Conservation (phyloP, 2,797 vertebrate genomes). For the Vireo griseus region DNA sequence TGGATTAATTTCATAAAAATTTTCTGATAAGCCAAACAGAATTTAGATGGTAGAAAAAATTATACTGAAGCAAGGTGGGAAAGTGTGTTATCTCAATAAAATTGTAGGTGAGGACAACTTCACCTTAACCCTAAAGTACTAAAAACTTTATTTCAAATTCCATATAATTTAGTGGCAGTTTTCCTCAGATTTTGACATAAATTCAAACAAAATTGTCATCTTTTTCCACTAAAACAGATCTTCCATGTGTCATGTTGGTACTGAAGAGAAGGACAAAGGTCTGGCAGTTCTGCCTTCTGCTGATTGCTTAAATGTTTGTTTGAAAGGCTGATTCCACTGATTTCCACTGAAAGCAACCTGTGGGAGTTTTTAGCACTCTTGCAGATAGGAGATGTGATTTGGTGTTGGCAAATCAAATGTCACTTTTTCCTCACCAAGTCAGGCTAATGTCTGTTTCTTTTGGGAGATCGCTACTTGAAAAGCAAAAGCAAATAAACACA, state of each 20-base stretch:
- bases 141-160: background rate
- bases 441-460: background rate
- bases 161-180: fast-evolving
- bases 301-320: background rate
- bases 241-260: background rate
- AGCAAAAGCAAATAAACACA: background rate
- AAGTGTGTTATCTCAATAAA: background rate
- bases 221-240: background rate
- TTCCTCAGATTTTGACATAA: background rate
- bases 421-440: background rate
- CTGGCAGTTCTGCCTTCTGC: background rate
- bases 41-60: background rate
- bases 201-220: background rate
- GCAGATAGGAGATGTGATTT: background rate
- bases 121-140: background rate
- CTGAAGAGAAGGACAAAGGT: background rate
- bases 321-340: background rate
- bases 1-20: background rate
- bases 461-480: background rate
- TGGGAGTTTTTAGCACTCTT: background rate
- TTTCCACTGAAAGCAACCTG: background rate
- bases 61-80: background rate
- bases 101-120: background rate
- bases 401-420: background rate
- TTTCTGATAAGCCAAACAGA: background rate